Base-by-base conservation (phyloP, 2,113 vertebrate species). In the Notarius lentiginosus region DNA sequence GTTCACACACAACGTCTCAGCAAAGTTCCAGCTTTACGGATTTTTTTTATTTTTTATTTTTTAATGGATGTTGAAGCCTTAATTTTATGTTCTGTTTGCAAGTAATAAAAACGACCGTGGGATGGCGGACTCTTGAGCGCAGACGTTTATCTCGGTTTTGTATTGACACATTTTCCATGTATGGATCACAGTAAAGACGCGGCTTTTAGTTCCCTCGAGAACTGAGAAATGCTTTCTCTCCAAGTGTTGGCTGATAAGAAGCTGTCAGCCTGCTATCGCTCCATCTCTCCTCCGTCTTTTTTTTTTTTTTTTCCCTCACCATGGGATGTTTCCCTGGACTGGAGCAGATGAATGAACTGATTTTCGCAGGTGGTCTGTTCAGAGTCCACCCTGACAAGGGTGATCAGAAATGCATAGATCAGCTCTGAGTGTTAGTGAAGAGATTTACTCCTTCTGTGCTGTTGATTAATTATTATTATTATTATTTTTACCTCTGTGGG, bases 211-310 rank as follows among this genome's bases (percentile, higher is more conserved):
- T 58, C 30, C 7, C 47, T 53, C 1, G 22, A 30, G 55, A 11
- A 34, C n/a, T 75, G 76, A 85, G 85, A 85, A 72, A 85, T 55
- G 66, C 55, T 80, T 55, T 81, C 70, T 51, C 22, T 1, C 0
- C 27, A 24, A 79, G 83, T 75, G 77, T 85, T 12, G 34, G 11
- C 82, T 47, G 86, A 89, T 85, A 55, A 87, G 83, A 82, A 56
- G 51, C 86, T 65, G 83, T 85, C 70, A 30, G 83, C 14, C 63
- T 87, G 84, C 34, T 79, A 87, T 87, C 86, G 83, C 86, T 63
- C 75, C 83, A 82, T 89, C 86, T 82, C 49, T 76, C 41, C 55
- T 47, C 24, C 41, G n/a, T 27, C 61, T 27, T 82, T 55, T 41
- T 30, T 30, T 30, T 30, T 30, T 30, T 30, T 30, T 30, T 30